Base-by-base conservation (phyloP, 2,888 invertebrate genomes). In the Andrena bicolor region DNA sequence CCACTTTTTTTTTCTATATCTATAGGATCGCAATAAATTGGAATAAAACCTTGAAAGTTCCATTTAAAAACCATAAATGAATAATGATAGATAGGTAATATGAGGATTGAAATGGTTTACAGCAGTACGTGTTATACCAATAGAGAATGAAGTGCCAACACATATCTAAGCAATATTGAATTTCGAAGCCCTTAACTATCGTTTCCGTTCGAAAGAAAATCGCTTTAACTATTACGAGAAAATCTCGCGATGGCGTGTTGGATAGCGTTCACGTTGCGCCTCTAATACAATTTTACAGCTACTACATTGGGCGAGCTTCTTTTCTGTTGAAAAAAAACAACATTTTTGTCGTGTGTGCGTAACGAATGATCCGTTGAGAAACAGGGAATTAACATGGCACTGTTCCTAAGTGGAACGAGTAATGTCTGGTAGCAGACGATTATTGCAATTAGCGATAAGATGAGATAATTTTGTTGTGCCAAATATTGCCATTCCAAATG, bases 201-300 rank as follows among this genome's bases (percentile, higher is more conserved):
- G 48, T 69, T 80, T 68, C 73, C 60, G 53, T 68, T 53, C 65
- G 71, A 68, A 75, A 72, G 74, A 58, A 78, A 85, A 86, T 85
- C 86, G 83, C 82, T 83, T 83, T 83, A 86, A 76, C 76, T 71
- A 72, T 82, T 83, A 78, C 69, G 76, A 83, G 70, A 76, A 73
- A 66, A 74, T 81, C 76, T 69, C 51, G 26, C 32, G 60, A 7
- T 20, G 20, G 53, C 53, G 30, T 35, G 53, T 56, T 66, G 35
- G 10, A 69, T 73, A 48, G 71, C n/a, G 2, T 53, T 65, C 49
- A 53, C 32, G 56, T 68, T 70, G 30, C 48, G 41, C 16, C n/a
- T 28, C 16, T 32, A 8, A 8, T 48, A 13, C 35, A 35, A 3
- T 48, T 49, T 76, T 75, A 76, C 60, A 69, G 70, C 64, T 71